Conservation (phyloP, 2,888 invertebrate genomes). For the Pardosa pseudoannulata region DNA sequence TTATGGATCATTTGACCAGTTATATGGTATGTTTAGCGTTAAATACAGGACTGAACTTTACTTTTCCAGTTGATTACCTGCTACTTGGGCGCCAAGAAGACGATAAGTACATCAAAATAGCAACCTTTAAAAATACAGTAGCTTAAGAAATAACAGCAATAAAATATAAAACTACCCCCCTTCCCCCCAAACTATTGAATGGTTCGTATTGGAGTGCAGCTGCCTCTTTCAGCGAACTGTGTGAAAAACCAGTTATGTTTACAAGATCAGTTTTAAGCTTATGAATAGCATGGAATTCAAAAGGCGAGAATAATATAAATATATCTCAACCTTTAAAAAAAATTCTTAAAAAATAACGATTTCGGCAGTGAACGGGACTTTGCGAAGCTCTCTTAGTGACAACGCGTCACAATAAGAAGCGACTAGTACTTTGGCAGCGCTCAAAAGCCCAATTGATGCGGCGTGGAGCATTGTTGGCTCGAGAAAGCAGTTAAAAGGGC, state of each 20-base stretch:
- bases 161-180: conserved; percentile 25
- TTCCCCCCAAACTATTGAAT: conserved; percentile 3
- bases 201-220: conserved; percentile 48
- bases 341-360: neutral
- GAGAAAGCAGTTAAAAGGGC: conserved; percentile 29
- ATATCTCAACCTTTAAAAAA: neutral
- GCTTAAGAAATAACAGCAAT: conserved; percentile 19
- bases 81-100: neutral
- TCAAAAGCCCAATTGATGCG: conserved; percentile 51
- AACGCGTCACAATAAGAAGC: conserved; percentile 48
- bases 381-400: conserved; percentile 26
- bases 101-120: neutral
- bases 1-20: too few species aligned
- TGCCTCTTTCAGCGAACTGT: conserved; percentile 29
- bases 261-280: conserved; percentile 45
- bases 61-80: too few species aligned
- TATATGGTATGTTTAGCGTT: too few species aligned
- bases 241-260: conserved; percentile 62
- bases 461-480: conserved; percentile 27
- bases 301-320: neutral
- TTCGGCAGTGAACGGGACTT: neutral
- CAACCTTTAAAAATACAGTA: neutral
- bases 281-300: conserved; percentile 13
- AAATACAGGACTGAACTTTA: too few species aligned
- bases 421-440: conserved; percentile 28